A percentile compares a stretch with the other conserved stretches of the same genome.
phyloP scores from a whole-genome alignment of 2,797 vertebrate genomes.

The Peromyscus melanophrys region DNA sequence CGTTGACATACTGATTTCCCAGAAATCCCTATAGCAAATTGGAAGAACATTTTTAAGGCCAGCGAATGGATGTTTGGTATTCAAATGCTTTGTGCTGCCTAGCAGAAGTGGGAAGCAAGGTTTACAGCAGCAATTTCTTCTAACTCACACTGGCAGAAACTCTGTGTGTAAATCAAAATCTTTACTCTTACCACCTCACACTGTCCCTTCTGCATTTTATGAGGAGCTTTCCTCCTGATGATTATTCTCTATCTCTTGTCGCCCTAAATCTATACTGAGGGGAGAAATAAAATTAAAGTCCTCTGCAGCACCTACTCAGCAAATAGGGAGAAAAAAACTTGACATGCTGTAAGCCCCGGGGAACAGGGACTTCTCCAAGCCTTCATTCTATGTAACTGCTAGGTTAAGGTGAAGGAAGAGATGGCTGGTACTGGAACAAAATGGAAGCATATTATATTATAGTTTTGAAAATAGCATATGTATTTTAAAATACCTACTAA shows the following conservation, averaged over 20 bases:
- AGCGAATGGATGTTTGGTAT: neutral
- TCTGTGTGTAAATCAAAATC: conserved; percentile 74
- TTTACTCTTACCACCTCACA: conserved; percentile 52
- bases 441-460: neutral
- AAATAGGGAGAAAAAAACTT: neutral
- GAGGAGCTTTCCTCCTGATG: conserved; percentile 64
- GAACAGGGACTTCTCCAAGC: neutral
- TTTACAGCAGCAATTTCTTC: conserved; percentile 62
- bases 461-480: neutral
- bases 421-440: neutral
- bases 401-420: neutral
- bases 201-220: conserved; percentile 70
- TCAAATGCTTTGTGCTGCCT: conserved; percentile 51
- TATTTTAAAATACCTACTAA: neutral
- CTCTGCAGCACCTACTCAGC: neutral
- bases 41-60: conserved; percentile 1
- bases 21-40: neutral
- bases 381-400: neutral
- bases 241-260: conserved; percentile 67
- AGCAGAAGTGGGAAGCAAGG: conserved; percentile 39
- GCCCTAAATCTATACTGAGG: conserved; percentile 66
- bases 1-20: neutral
- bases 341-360: neutral
- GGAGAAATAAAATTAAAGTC: neutral
- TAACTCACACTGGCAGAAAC: conserved; percentile 18